A percentile compares a stretch with the other conserved stretches of the same genome.
These are phyloP conservation scores for Parauchenoglanis ngamensis DNA, from an alignment of 2,797 vertebrate genomes.

Conservation along the genomic window DNA sequence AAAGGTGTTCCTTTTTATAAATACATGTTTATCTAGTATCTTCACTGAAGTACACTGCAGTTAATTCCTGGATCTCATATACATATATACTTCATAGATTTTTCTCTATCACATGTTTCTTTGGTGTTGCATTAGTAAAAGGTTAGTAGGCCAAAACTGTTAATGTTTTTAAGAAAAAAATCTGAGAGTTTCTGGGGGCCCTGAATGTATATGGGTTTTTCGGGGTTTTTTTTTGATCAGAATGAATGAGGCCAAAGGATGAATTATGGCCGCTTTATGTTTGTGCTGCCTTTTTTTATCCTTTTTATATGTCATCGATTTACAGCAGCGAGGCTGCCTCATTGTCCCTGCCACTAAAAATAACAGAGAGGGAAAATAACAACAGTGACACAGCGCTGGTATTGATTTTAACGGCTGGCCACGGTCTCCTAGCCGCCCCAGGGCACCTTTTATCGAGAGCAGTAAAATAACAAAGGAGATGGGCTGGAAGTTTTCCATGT, in stretches of 20 bases:
- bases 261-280: slow-evolving; percentile 62
- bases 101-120: neutral
- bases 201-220: slow-evolving; percentile 52
- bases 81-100: neutral
- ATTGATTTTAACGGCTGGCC: slow-evolving; percentile 77
- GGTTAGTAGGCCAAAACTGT: neutral
- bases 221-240: slow-evolving; percentile 36
- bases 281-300: slow-evolving; percentile 41
- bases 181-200: neutral
- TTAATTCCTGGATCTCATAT: neutral
- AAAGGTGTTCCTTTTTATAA: neutral
- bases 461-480: slow-evolving; percentile 78
- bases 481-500: slow-evolving; percentile 82
- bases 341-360: slow-evolving; percentile 71
- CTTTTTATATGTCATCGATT: slow-evolving; percentile 75
- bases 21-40: neutral
- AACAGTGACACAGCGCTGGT: slow-evolving; percentile 69
- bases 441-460: slow-evolving; percentile 75
- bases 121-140: slow-evolving; percentile 9
- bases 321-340: slow-evolving; percentile 69
- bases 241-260: slow-evolving; percentile 68
- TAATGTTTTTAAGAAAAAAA: neutral
- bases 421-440: slow-evolving; percentile 62
- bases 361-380: slow-evolving; percentile 72
- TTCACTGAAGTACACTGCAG: neutral